Percentiles rank a stretch among this genome's conserved stretches.
These are phyloP conservation scores for Peromyscus californicus DNA, from an alignment of 2,113 vertebrate genomes.

Conservation along the genomic window DNA sequence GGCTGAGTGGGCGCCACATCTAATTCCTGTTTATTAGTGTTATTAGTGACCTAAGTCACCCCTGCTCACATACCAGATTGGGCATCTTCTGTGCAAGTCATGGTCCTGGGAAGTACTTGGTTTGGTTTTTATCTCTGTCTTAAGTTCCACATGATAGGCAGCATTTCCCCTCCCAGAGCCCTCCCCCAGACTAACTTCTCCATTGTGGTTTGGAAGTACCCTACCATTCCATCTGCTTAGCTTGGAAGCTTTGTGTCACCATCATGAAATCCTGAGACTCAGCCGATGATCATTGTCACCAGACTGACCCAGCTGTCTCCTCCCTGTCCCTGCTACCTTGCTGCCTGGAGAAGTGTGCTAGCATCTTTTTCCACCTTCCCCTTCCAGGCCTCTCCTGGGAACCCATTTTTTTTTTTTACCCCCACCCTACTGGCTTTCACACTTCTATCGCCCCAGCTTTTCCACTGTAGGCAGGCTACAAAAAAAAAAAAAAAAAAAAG, in stretches of 20 bases:
- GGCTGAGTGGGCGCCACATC: background rate
- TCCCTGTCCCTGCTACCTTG: background rate
- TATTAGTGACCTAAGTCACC: no score
- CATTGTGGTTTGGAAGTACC: conserved; percentile 70
- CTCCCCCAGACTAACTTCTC: conserved; percentile 51
- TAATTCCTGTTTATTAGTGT: background rate
- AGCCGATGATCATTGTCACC: conserved; percentile 69
- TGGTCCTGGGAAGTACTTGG: background rate
- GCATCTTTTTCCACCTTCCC: background rate
- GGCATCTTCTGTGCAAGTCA: background rate
- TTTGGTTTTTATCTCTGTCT: background rate
- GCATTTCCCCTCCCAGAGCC: background rate
- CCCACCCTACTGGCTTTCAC: conserved; percentile 45
- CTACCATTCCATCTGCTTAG: conserved; percentile 23
- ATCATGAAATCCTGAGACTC: background rate
- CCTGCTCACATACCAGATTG: background rate
- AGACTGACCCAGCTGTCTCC: conserved; percentile 37
- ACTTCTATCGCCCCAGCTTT: conserved; percentile 41
- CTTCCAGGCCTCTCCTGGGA: background rate
- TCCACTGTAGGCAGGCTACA: conserved; percentile 44
- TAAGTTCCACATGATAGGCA: background rate
- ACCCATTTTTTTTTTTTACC: conserved; percentile 1
- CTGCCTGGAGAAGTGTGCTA: background rate
- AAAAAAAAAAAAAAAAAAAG: background rate
- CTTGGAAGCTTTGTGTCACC: conserved; percentile 26